Percentiles rank a stretch among this genome's conserved stretches.
phyloP scores from a whole-genome alignment of 2,888 invertebrate genomes.

The Acronicta aceris region DNA sequence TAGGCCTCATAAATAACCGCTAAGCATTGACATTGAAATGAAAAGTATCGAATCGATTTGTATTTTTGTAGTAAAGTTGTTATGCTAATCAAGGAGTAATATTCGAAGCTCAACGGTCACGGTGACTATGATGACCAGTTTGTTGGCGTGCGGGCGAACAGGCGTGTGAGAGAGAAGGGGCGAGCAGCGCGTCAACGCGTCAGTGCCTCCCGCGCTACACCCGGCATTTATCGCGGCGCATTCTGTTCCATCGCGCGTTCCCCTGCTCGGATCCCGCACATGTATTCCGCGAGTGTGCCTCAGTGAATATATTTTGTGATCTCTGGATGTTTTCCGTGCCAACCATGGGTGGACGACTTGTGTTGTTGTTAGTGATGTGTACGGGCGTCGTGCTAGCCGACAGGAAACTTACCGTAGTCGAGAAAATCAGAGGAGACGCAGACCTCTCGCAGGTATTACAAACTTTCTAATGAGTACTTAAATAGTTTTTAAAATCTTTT shows the following conservation, averaged over 20 bases:
- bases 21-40: conserved; percentile 44
- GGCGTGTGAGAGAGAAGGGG: conserved; percentile 74
- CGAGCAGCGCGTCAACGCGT: conserved; percentile 69
- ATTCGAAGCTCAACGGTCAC: conserved; percentile 76
- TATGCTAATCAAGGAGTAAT: conserved; percentile 49
- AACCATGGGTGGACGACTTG: conserved; percentile 77
- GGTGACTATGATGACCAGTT: conserved; percentile 74
- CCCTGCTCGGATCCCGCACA: conserved; percentile 55
- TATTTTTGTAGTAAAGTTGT: conserved; percentile 35
- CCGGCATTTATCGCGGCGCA: conserved; percentile 81
- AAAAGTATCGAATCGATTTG: conserved; percentile 23
- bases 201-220: conserved; percentile 70
- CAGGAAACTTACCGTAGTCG: conserved; percentile 87
- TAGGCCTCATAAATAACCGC: conserved; percentile 18
- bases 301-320: conserved; percentile 71
- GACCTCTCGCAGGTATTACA: conserved; percentile 91
- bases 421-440: conserved; percentile 90
- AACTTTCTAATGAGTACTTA: conserved; percentile 68
- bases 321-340: conserved; percentile 70
- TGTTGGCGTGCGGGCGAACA: conserved; percentile 59
- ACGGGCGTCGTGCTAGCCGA: conserved; percentile 72
- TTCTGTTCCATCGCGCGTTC: conserved; percentile 69
- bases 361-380: conserved; percentile 82
- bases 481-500: conserved; percentile 46
- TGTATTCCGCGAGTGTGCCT: conserved; percentile 78